Percentiles rank a stretch among this genome's conserved stretches.
phyloP scores from a whole-genome alignment of 2,888 invertebrate species.

The Sycophila texana region DNA sequence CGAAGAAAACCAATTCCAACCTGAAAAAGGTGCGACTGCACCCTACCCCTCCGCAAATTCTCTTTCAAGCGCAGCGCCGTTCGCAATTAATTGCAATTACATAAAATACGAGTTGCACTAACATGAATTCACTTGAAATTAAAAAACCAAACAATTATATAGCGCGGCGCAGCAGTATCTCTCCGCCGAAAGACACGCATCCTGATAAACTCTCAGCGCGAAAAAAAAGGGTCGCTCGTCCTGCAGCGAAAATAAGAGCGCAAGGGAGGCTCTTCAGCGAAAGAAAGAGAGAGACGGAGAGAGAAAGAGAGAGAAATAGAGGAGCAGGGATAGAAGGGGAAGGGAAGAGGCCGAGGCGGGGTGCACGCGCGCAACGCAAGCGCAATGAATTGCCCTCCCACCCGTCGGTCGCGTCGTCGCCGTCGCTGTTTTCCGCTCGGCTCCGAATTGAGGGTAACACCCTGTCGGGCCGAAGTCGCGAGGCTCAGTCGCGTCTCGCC shows the following conservation, averaged over 20 bases:
- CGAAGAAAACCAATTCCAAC: neutral
- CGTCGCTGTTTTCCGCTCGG: slow-evolving; percentile 53
- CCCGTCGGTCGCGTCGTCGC: slow-evolving; percentile 59
- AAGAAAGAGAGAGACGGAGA: too few relatives aligned
- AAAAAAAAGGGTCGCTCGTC: neutral
- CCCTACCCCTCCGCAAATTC: too few relatives aligned
- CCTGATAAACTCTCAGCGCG: neutral
- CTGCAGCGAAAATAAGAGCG: neutral
- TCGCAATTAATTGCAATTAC: too few relatives aligned
- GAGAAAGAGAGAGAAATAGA: neutral
- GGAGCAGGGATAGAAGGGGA: neutral
- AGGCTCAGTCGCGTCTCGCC: slow-evolving; percentile 70
- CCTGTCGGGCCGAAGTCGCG: slow-evolving; percentile 66
- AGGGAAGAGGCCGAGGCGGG: neutral
- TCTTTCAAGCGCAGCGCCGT: too few relatives aligned
- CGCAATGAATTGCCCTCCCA: slow-evolving; percentile 51
- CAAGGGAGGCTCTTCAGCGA: neutral
- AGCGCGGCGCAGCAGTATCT: neutral
- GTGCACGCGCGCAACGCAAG: slow-evolving; percentile 42
- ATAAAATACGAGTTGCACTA: too few relatives aligned
- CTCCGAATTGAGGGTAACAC: slow-evolving; percentile 64
- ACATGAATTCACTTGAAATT: neutral
- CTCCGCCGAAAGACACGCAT: neutral
- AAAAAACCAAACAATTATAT: neutral
- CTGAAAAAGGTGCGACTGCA: neutral